These are phyloP conservation scores for chimpanzee (Pan troglodytes) DNA, from an alignment of 2,113 vertebrate genomes.

Conservation along the genomic window NHGRI_mPanTro3-v2.1_pri NC_072398.2:157706501-157707000, in stretches of 20 bases:
- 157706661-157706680: neutral
- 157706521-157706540: neutral
- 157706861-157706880: neutral
- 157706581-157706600: neutral
- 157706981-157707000: neutral
- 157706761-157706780: neutral
- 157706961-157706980: neutral
- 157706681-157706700: neutral
- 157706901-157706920: neutral
- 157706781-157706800: neutral
- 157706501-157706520: neutral
- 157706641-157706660: neutral
- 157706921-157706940: neutral
- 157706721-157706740: neutral
- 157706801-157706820: neutral
- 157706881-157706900: neutral
- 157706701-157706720: neutral
- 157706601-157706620: neutral
- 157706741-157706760: rapidly evolving
- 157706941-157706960: neutral
- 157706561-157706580: neutral
- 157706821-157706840: neutral
- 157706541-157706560: neutral
- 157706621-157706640: neutral
- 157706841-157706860: neutral